phyloP scores from a whole-genome alignment of 2,888 invertebrate genomes.

The Clostera curtula region DNA sequence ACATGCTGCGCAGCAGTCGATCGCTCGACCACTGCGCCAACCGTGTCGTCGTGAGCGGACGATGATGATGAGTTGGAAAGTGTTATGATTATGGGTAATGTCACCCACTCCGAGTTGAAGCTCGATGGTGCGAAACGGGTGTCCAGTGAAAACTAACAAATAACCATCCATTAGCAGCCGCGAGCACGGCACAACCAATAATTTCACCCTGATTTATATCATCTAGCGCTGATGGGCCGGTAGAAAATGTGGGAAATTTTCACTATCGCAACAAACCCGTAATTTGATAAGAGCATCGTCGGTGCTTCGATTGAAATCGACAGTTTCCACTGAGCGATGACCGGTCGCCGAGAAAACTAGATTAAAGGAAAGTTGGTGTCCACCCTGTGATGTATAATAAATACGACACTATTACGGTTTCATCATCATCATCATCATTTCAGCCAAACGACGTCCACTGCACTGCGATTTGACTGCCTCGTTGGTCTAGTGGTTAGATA shows the following conservation, averaged over 20 bases:
- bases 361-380: slow-evolving; percentile 60
- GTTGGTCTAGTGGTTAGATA: too few relatives aligned
- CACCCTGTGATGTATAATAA: slow-evolving; percentile 30
- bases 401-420: slow-evolving; percentile 19
- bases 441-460: too few relatives aligned
- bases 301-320: slow-evolving; percentile 63
- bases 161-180: slow-evolving; percentile 62
- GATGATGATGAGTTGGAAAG: slow-evolving; percentile 19
- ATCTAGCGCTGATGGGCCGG: slow-evolving; percentile 48
- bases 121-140: slow-evolving; percentile 57
- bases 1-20: too few relatives aligned
- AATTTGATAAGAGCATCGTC: slow-evolving; percentile 71
- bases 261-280: slow-evolving; percentile 55
- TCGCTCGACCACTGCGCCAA: too few relatives aligned
- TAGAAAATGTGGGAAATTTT: slow-evolving; percentile 74
- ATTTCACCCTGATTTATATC: slow-evolving; percentile 72
- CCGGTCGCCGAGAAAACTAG: slow-evolving; percentile 63
- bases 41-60: slow-evolving; percentile 11
- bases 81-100: slow-evolving; percentile 21
- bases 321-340: slow-evolving; percentile 64
- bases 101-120: slow-evolving; percentile 29
- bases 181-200: slow-evolving; percentile 54
- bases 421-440: too few relatives aligned
- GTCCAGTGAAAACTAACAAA: slow-evolving; percentile 70
- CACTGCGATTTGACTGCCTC: too few relatives aligned